Conservation (phyloP, 2,113 vertebrate species). For the Pelvicachromis taeniatus region DNA sequence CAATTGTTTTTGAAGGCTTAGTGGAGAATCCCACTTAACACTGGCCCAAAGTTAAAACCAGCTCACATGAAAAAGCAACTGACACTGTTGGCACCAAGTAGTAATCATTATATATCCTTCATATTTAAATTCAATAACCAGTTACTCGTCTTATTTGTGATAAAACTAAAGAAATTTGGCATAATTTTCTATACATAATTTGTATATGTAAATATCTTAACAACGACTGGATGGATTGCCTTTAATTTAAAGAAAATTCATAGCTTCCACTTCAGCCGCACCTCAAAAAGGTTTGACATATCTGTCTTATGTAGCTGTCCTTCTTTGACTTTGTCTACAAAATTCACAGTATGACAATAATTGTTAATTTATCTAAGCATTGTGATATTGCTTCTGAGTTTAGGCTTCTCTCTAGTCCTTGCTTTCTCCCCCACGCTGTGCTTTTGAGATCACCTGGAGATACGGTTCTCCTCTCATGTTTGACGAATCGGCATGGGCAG, state of each 20-base stretch:
- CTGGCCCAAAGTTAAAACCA: not conserved
- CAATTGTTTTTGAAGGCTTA: not conserved
- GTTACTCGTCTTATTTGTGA: not conserved
- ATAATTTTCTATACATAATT: not conserved
- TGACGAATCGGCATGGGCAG: conserved; percentile 51
- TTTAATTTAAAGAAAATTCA: not conserved
- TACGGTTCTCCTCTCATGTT: conserved; percentile 31
- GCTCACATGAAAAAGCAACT: not conserved
- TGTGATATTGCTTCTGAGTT: not conserved
- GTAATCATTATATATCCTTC: not conserved
- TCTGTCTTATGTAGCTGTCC: not conserved
- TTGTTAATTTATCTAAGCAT: conserved; percentile 9
- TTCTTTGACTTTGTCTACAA: not conserved
- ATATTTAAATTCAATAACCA: not conserved
- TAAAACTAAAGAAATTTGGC: not conserved
- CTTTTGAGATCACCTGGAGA: conserved; percentile 53
- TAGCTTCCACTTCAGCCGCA: not conserved
- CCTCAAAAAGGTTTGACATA: not conserved
- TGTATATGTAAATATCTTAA: not conserved
- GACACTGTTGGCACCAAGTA: not conserved
- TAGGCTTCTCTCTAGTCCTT: not conserved
- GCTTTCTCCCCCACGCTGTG: not conserved
- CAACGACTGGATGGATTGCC: not conserved
- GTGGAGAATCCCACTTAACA: not conserved
- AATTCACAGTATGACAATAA: not conserved